A percentile compares a stretch with the other conserved stretches of the same genome.
These are phyloP conservation scores for Ctenoplectra terminalis DNA, from an alignment of 1,140 invertebrate genomes.

Conservation along the genomic window DNA sequence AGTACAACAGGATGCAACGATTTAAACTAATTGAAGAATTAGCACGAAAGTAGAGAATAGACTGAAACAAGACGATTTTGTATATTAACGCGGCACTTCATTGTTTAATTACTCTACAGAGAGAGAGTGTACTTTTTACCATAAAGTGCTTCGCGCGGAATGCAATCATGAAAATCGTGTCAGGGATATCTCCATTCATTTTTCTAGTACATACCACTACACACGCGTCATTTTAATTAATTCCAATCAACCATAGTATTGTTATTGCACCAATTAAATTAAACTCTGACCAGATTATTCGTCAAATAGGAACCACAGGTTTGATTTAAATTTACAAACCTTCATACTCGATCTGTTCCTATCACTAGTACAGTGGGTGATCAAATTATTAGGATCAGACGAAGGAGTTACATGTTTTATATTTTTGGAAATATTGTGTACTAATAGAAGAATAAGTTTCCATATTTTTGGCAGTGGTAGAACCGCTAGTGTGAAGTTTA, in stretches of 20 bases:
- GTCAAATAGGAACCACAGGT: neutral
- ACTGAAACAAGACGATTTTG: neutral
- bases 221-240: conserved; percentile 1
- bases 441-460: no score
- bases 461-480: no score
- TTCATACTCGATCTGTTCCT: no score
- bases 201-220: neutral
- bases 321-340: neutral
- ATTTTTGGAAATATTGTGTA: no score
- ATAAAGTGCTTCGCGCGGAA: neutral
- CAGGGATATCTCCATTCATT: conserved; percentile 25
- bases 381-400: no score
- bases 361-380: no score
- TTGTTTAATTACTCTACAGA: conserved; percentile 1
- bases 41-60: neutral
- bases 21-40: neutral
- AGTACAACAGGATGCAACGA: no score
- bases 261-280: neutral
- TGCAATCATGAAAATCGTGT: conserved; percentile 35
- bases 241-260: neutral
- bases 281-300: neutral
- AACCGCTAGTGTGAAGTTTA: no score
- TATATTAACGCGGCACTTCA: conserved; percentile 3
- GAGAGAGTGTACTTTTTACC: conserved; percentile 5
- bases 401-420: no score